These are phyloP conservation scores for Drosophila macrospina DNA, from an alignment of 2,888 invertebrate genomes.

Conservation along the genomic window DNA sequence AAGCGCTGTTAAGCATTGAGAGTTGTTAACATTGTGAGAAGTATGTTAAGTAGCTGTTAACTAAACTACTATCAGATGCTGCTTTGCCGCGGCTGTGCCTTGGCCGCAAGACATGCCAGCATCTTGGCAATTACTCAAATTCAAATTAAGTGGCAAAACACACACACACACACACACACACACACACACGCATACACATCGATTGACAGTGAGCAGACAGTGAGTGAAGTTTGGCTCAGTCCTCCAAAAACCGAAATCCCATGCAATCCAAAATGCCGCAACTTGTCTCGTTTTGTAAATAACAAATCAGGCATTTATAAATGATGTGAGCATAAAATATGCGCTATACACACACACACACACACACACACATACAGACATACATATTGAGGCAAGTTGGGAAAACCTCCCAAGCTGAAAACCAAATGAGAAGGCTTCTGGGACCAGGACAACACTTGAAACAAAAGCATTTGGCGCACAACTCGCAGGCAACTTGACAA, in stretches of 20 bases:
- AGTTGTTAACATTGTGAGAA: too few relatives aligned
- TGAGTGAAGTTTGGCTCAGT: constrained; percentile 7
- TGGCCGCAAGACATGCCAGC: constrained; percentile 53
- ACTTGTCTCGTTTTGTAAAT: constrained; percentile 84
- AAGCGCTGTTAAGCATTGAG: too few relatives aligned
- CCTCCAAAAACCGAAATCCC: constrained; percentile 34
- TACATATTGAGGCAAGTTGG: constrained; percentile 3
- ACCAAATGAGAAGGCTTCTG: constrained; percentile 9
- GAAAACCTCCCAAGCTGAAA: constrained; percentile 18
- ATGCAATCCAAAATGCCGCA: constrained; percentile 72
- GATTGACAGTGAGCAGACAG: constrained; percentile 24
- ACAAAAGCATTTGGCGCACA: constrained; percentile 65
- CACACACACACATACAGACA: too few relatives aligned
- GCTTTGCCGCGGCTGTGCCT: constrained; percentile 24
- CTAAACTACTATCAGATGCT: background rate
- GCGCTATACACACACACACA: constrained; percentile 26
- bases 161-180: constrained; percentile 45
- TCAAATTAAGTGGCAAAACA: constrained; percentile 73
- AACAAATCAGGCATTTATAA: constrained; percentile 85
- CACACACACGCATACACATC: constrained; percentile 20
- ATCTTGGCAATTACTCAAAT: constrained; percentile 78
- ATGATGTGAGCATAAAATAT: constrained; percentile 83
- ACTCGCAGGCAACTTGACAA: constrained; percentile 38
- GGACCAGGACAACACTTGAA: constrained; percentile 59
- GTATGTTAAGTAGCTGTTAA: constrained; percentile 13